Evolutionary conservation across 2,888 invertebrate genomes (phyloP), one percentile per base, ranked within the genome.

Genomic region (Drosophila nr. medialis): DNA sequence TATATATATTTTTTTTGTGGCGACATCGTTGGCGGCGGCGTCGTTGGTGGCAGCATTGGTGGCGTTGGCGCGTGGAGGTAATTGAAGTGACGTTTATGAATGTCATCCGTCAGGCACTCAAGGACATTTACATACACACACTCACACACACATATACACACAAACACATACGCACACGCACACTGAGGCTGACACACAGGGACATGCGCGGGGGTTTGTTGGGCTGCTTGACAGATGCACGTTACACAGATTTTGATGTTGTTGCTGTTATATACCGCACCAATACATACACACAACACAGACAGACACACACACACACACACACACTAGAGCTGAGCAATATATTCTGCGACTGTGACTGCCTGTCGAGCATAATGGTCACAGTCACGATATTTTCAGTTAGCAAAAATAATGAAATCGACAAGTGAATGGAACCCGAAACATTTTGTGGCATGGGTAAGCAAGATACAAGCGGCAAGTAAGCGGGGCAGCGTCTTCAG

Each of bases 21-120:
- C 69, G 69, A 81, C 72, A 45, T 55, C 42, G 67, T 53, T 51
- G 50, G 60, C 58, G 72, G 34, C 68, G 64, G 58, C 65, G 66
- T n/a, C 49, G 45, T n/a, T 53, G 58, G 71, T 63, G 66, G 54
- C 70, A 75, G 53, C 56, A 67, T 66, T 68, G 77, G 62, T 69
- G 74, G 90, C 86, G 84, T 87, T 85, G 80, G 84, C 84, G 84
- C 84, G 88, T 85, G 90, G 84, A 89, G 84, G 85, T 91, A 90
- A 90, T 90, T 90, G 90, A 90, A 90, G 91, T 91, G 91, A 91
- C 91, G 90, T 91, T 90, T 90, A 90, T 91, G 91, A 91, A 90
- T 90, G 91, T 90, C 91, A 85, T 83, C 90, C 84, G 84, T 85
- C 84, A 85, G 83, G 89, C 85, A 86, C 85, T 86, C 86, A 86